Evolutionary conservation across 2,888 invertebrate species (phyloP), one percentile per base, ranked within the genome.

Genomic region (Gymnoscelis rufifasciata): DNA sequence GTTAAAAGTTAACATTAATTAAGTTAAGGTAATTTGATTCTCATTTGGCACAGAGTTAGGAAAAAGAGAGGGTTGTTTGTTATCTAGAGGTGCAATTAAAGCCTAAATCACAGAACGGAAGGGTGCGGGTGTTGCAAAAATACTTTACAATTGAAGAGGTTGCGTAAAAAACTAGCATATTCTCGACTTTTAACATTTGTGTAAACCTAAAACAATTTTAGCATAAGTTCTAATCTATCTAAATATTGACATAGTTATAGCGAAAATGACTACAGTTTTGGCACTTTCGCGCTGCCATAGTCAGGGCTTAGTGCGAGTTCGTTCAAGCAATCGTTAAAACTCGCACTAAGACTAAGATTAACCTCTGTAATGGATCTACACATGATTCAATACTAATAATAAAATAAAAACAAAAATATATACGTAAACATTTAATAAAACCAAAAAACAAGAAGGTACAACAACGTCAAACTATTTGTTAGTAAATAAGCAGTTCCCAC

Each of bases 31-130:
- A 68, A 67, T 74, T 62, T 71, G 65, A 60, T 64, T 58, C 56
- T 74, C n/a, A n/a, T 83, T 84, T 86, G 86, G 86, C 86, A 86
- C 86, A 83, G 78, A 74, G 60, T 61, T 77, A 77, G 75, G 77
- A 74, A 72, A 74, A 66, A 70, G 70, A 70, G 64, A 68, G 74
- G 68, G 66, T 64, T 57, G n/a, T 5, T 51, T 53, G 51, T 62
- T 69, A 60, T 65, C 61, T 71, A 40, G 80, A 76, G 66, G 65
- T 70, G 79, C 72, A 69, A 65, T 69, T 76, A 78, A 83, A 78
- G 78, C 78, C 83, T 84, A 86, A 76, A 83, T 84, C 83, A 86
- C 84, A 84, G 84, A 83, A 80, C 77, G 71, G 78, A 82, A 80
- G 78, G 75, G 80, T 83, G 86, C 79, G 54, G 68, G 74, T 74